phyloP scores from a whole-genome alignment of 2,797 vertebrate species.

The Rhinophrynus dorsalis region DNA sequence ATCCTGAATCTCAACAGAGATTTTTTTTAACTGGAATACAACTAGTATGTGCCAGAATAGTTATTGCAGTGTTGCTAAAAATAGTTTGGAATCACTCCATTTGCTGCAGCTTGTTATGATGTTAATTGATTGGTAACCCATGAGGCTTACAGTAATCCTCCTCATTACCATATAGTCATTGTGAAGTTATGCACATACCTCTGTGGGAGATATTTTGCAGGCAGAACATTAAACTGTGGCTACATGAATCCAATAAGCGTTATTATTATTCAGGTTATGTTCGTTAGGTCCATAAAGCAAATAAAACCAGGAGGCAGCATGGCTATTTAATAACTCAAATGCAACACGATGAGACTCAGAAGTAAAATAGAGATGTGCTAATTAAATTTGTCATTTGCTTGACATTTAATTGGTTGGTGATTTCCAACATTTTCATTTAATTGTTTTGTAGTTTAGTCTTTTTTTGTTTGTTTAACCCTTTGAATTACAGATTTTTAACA shows the following conservation, averaged over 20 bases:
- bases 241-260: slow-evolving; percentile 25
- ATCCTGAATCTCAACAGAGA: slow-evolving; percentile 7
- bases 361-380: slow-evolving; percentile 10
- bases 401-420: too few species aligned
- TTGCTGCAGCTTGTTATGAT: slow-evolving; percentile 37
- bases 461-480: too few species aligned
- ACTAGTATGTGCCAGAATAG: slow-evolving; percentile 29
- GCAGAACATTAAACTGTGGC: slow-evolving; percentile 30
- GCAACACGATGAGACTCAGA: neutral
- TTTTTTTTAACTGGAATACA: neutral
- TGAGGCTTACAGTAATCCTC: slow-evolving; percentile 44
- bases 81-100: slow-evolving; percentile 27
- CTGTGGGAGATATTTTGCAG: slow-evolving; percentile 30
- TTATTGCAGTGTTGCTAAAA: slow-evolving; percentile 29
- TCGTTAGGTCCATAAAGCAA: slow-evolving; percentile 7
- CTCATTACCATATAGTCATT: slow-evolving; percentile 48
- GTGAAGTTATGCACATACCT: slow-evolving; percentile 31
- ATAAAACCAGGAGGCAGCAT: slow-evolving; percentile 6
- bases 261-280: slow-evolving; percentile 27
- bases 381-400: slow-evolving; percentile 6
- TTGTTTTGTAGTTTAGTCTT: too few species aligned
- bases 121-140: slow-evolving; percentile 49
- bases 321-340: slow-evolving; percentile 7
- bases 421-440: too few species aligned
- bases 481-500: too few species aligned